Conservation (phyloP, 2,888 invertebrate genomes). For the Pterostichus madidus region DNA sequence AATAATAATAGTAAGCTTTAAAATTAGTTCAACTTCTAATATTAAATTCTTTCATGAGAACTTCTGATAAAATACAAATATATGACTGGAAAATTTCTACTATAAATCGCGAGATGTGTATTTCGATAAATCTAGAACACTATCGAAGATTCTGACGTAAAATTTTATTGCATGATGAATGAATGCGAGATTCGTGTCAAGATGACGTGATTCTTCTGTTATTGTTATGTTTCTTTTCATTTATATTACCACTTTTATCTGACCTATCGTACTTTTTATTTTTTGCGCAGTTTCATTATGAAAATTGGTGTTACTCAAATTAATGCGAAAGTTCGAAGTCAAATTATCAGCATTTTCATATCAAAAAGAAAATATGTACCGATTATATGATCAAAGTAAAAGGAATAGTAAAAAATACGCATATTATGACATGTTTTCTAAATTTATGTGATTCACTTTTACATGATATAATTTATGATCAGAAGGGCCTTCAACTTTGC, state of each 20-base stretch:
- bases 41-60: no score
- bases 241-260: not conserved
- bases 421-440: conserved; percentile 19
- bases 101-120: no score
- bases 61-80: no score
- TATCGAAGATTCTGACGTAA: no score
- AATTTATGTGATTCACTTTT: conserved; percentile 44
- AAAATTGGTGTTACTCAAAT: conserved; percentile 2
- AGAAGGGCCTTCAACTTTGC: conserved; percentile 47
- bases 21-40: no score
- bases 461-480: conserved; percentile 24
- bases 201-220: not conserved
- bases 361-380: no score
- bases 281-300: not conserved
- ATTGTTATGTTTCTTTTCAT: not conserved
- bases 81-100: not conserved
- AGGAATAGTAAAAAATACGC: conserved; percentile 8
- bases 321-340: not conserved
- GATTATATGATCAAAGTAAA: not conserved
- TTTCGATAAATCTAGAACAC: no score
- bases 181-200: no score
- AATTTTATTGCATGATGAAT: no score
- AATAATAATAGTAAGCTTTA: no score
- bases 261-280: conserved; percentile 7
- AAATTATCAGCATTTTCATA: conserved; percentile 5